These are phyloP conservation scores for Synaphobranchus kaupii DNA, from an alignment of 2,797 vertebrate genomes.

Conservation along the genomic window DNA sequence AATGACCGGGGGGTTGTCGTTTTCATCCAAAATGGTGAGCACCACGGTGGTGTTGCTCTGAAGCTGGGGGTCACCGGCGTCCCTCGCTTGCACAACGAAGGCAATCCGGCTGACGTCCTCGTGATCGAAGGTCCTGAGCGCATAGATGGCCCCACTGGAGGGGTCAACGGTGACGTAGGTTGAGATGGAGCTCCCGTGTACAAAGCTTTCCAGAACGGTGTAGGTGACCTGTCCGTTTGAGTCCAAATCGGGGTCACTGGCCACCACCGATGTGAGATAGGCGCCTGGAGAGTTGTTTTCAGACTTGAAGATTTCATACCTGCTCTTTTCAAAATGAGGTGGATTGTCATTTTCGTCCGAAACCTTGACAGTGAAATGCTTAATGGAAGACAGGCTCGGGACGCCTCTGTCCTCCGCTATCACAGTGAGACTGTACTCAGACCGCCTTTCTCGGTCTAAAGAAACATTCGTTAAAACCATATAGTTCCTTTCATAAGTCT, in stretches of 20 bases:
- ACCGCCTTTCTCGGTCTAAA: constrained; percentile 90
- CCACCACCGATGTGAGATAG: constrained; percentile 87
- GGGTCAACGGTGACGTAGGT: constrained; percentile 94
- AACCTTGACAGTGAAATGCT: constrained; percentile 92
- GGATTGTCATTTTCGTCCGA: constrained; percentile 95
- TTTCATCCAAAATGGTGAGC: constrained; percentile 89
- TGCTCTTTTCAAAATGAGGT: constrained; percentile 87
- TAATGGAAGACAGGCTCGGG: constrained; percentile 89
- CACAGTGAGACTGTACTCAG: constrained; percentile 91
- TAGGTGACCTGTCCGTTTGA: constrained; percentile 94
- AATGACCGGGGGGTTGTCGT: constrained; percentile 89
- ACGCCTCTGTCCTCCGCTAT: constrained; percentile 90
- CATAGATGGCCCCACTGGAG: constrained; percentile 91
- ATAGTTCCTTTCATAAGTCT: constrained; percentile 94
- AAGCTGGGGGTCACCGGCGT: constrained; percentile 83
- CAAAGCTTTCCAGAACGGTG: constrained; percentile 85
- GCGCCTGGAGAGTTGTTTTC: constrained; percentile 94
- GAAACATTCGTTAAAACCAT: constrained; percentile 91
- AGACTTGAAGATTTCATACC: constrained; percentile 88
- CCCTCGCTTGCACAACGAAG: constrained; percentile 91
- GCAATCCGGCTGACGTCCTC: constrained; percentile 89
- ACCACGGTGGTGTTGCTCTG: constrained; percentile 84
- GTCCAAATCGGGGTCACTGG: constrained; percentile 87
- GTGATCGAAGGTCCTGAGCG: constrained; percentile 88
- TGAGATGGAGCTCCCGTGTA: constrained; percentile 86